phyloP scores from a whole-genome alignment of 2,888 invertebrate species.

The Yponomeuta sedellus region DNA sequence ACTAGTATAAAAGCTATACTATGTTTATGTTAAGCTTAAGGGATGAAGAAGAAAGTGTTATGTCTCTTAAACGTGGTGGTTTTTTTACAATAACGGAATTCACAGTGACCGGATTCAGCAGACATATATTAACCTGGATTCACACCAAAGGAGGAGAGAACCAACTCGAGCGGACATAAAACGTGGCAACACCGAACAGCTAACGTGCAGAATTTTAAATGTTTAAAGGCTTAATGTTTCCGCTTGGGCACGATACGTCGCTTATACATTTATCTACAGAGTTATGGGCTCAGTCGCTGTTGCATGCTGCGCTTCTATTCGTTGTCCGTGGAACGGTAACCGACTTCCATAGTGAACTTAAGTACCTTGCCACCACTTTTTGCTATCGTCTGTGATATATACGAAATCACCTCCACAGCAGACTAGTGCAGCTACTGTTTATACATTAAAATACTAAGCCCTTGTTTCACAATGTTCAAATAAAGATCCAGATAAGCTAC shows the following conservation, averaged over 20 bases:
- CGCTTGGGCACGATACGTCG: slow-evolving; percentile 32
- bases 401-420: too few species aligned
- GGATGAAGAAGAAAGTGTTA: too few species aligned
- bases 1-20: too few species aligned
- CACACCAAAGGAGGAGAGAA: slow-evolving; percentile 7
- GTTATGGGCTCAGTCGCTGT: slow-evolving; percentile 23
- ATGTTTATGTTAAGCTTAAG: too few species aligned
- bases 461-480: too few species aligned
- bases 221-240: slow-evolving; percentile 29
- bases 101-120: neutral
- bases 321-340: neutral
- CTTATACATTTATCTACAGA: slow-evolving; percentile 36
- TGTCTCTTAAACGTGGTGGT: too few species aligned
- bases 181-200: slow-evolving; percentile 2
- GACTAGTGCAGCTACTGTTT: too few species aligned
- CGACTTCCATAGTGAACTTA: neutral
- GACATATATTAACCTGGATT: neutral
- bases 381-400: too few species aligned
- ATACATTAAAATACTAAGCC: too few species aligned
- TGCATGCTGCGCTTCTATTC: slow-evolving; percentile 24
- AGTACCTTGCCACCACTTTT: too few species aligned
- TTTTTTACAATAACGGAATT: neutral
- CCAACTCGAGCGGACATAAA: slow-evolving; percentile 8
- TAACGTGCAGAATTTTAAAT: slow-evolving; percentile 29
- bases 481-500: too few species aligned